Evolutionary conservation across 2,888 invertebrate species (phyloP).

Genomic region (Troglohyphantes excavatus): DNA sequence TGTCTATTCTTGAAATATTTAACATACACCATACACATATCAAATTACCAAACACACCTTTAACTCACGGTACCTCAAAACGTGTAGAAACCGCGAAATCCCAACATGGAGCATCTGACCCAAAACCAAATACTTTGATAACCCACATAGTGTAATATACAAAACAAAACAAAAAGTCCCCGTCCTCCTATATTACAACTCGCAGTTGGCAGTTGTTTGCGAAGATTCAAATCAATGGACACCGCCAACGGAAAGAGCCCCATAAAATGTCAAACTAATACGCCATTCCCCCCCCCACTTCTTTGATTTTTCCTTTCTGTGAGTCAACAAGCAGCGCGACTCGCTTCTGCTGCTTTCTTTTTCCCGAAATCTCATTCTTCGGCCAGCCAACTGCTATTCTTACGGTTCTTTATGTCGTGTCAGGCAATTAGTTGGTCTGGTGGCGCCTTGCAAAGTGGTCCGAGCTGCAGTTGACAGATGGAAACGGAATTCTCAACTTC

Average conservation of each 20-base stretch:
- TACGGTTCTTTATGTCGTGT: constrained; percentile 71
- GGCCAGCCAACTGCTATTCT: constrained; percentile 25
- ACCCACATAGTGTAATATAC: no score
- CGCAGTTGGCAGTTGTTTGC: background rate
- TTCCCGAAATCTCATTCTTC: background rate
- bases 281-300: constrained; percentile 9
- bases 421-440: constrained; percentile 65
- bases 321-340: constrained; percentile 35
- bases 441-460: constrained; percentile 57
- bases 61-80: no score
- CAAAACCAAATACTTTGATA: no score
- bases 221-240: constrained; percentile 44
- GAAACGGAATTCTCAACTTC: constrained; percentile 17
- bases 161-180: background rate
- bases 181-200: background rate
- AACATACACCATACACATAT: no score
- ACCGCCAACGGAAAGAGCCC: constrained; percentile 41
- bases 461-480: constrained; percentile 66
- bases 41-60: no score
- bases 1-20: no score
- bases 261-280: constrained; percentile 71
- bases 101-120: no score
- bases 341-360: constrained; percentile 11
- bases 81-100: no score
- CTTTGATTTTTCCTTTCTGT: constrained; percentile 59